Base-by-base conservation (phyloP, 2,113 vertebrate genomes). In the pig (Sus scrofa) region DNA sequence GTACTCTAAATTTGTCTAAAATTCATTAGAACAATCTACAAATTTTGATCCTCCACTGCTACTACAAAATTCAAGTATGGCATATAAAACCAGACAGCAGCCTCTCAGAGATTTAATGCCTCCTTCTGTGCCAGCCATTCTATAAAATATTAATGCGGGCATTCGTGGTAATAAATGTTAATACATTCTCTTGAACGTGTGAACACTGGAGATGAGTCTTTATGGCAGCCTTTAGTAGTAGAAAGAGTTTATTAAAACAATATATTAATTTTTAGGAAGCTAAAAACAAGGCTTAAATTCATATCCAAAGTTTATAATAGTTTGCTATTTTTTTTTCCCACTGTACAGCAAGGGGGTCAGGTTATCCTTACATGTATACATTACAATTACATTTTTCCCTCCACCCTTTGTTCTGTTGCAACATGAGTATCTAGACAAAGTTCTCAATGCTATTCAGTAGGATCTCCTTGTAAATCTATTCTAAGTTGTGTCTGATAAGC, bases 121-220 rank as follows among this genome's bases (percentile, higher is more conserved):
- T 63, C n/a, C 89, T 84, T 93, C n/a, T 89, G 27, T 85, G 52
- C 96, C 95, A 95, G 79, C 70, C 86, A 34, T 82, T 94, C 54
- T 89, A 93, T 98, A 96, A 97, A 97, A 97, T 87, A 97, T 97
- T 98, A 96, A 97, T 98, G 86, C 84, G 74, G 70, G 94, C 75
- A 84, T 94, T 96, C 79, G 39, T 27, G 27, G 60, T 93, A 95
- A 97, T 95, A 93, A 96, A 94, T 97, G 97, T 95, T 96, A 93
- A 94, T 93, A 93, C 65, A 89, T 91, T 96, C 86, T 84, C 60
- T 89, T 75, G 82, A 91, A 67, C 10, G 4, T 67, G 54, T 84
- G 91, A 94, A 62, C n/a, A 56, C 74, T 77, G 91, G 84, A 95
- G 91, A 91, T 91, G 84, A 96, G 94, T 92, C 71, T 96, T 96